Conservation (phyloP, 2,888 invertebrate species). For the Spilarctia lutea region DNA sequence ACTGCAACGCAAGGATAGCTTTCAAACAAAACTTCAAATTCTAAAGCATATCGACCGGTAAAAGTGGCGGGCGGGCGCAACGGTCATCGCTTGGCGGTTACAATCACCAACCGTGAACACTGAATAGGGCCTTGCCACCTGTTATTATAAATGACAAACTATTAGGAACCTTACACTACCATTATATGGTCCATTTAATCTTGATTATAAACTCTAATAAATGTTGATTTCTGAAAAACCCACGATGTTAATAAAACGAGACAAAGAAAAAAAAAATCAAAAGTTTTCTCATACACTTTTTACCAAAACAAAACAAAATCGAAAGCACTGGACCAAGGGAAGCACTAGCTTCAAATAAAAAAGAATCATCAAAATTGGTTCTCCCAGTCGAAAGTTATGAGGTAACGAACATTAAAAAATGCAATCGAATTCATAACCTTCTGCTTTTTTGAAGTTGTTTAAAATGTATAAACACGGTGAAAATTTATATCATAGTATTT, state of each 20-base stretch:
- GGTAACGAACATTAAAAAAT: too few relatives aligned
- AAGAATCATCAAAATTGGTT: too few relatives aligned
- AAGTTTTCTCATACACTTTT: too few relatives aligned
- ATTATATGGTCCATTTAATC: conserved; percentile 23
- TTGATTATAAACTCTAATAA: conserved; percentile 16
- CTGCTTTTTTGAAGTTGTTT: too few relatives aligned
- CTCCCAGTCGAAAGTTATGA: too few relatives aligned
- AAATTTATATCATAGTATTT: neutral
- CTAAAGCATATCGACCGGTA: conserved; percentile 56
- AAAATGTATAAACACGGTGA: neutral
- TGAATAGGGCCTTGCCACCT: conserved; percentile 61
- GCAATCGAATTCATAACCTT: too few relatives aligned
- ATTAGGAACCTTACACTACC: conserved; percentile 36
- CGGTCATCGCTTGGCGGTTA: conserved; percentile 77
- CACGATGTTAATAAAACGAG: conserved; percentile 9
- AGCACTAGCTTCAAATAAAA: too few relatives aligned
- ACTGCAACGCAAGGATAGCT: conserved; percentile 23
- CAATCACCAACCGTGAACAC: conserved; percentile 75
- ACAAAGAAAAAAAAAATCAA: neutral
- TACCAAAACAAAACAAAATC: too few relatives aligned
- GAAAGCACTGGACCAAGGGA: too few relatives aligned
- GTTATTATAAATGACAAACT: conserved; percentile 52
- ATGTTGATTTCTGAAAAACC: conserved; percentile 23
- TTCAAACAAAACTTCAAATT: conserved; percentile 42
- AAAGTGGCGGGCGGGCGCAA: conserved; percentile 59